These are phyloP conservation scores for Dicrostonyx torquatus DNA, from an alignment of 2,797 vertebrate species.

Conservation along the genomic window DNA sequence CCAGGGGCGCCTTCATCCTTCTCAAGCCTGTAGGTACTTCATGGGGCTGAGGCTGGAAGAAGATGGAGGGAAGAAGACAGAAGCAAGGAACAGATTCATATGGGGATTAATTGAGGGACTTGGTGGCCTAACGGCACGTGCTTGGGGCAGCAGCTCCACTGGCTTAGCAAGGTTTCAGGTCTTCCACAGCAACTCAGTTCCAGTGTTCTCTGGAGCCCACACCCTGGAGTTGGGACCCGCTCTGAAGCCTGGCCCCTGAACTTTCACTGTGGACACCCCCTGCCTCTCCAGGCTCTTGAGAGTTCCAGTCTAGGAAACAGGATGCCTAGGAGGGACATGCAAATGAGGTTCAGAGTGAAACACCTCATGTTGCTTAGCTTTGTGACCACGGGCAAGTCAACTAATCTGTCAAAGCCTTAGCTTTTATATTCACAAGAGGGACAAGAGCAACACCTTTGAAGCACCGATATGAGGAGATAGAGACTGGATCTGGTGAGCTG, in stretches of 20 bases:
- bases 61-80: not conserved
- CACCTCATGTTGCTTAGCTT: not conserved
- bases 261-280: not conserved
- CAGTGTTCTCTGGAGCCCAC: not conserved
- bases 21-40: not conserved
- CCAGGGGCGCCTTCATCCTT: not conserved
- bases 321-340: not conserved
- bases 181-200: not conserved
- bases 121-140: not conserved
- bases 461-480: not conserved
- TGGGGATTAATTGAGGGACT: not conserved
- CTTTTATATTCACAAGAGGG: conserved; percentile 15
- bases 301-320: not conserved
- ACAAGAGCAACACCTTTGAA: not conserved
- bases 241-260: not conserved
- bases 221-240: not conserved
- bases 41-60: not conserved
- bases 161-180: conserved; percentile 85
- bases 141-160: conserved; percentile 72
- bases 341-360: conserved; percentile 23
- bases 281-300: not conserved
- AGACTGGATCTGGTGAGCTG: not conserved
- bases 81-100: not conserved
- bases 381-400: not conserved
- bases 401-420: conserved; percentile 12